Evolutionary conservation across 2,888 invertebrate species (phyloP).

Genomic region (Cryptocheilus praepositus): DNA sequence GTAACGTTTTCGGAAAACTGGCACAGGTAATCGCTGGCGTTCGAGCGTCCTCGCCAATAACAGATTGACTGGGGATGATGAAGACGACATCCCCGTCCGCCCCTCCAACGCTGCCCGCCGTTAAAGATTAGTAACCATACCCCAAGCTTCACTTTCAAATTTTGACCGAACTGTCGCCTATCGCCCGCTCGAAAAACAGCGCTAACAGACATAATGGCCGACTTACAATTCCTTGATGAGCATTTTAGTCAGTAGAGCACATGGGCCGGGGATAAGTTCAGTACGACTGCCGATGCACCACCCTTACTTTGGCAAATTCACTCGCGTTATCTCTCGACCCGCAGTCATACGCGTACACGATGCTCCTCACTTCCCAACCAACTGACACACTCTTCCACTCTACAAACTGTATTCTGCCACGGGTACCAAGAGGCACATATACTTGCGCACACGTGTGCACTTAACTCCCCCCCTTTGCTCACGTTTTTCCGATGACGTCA

Average conservation of each 20-base stretch:
- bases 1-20: slow-evolving; percentile 1
- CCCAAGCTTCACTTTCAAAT: slow-evolving; percentile 42
- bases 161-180: slow-evolving; percentile 19
- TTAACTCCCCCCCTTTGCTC: slow-evolving; percentile 3
- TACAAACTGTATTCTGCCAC: slow-evolving; percentile 37
- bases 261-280: slow-evolving; percentile 55
- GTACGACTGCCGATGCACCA: slow-evolving; percentile 45
- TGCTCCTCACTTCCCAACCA: slow-evolving; percentile 41
- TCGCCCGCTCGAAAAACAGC: not conserved
- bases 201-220: slow-evolving; percentile 21
- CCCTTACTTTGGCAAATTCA: slow-evolving; percentile 52
- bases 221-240: slow-evolving; percentile 74
- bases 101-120: slow-evolving; percentile 43
- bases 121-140: slow-evolving; percentile 60
- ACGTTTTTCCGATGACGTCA: slow-evolving; percentile 58
- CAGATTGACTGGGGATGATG: slow-evolving; percentile 52
- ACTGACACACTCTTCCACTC: slow-evolving; percentile 54
- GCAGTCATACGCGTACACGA: slow-evolving; percentile 52
- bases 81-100: slow-evolving; percentile 40
- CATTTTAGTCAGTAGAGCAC: slow-evolving; percentile 68
- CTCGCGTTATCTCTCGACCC: slow-evolving; percentile 53
- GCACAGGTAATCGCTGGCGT: not conserved
- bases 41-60: slow-evolving; percentile 20
- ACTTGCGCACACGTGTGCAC: slow-evolving; percentile 58
- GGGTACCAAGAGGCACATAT: slow-evolving; percentile 44